phyloP scores from a whole-genome alignment of 2,113 vertebrate species.

The Gila orcuttii region DNA sequence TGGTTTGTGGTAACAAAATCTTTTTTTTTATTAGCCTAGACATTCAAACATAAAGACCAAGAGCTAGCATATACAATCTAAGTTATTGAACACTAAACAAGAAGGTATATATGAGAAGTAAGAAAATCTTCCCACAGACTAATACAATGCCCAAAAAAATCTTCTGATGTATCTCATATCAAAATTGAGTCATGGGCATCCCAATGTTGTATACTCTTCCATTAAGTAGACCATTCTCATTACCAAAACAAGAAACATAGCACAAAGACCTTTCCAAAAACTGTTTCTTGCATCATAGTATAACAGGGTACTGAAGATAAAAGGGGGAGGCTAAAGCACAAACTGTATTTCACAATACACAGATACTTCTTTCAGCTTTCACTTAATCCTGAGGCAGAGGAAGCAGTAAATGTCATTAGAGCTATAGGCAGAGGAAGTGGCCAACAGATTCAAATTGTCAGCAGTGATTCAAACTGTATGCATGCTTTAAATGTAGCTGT shows the following conservation, averaged over 20 bases:
- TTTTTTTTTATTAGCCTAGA: too few relatives aligned
- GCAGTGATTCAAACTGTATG: background rate
- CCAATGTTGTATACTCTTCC: background rate
- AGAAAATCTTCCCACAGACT: background rate
- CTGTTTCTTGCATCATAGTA: background rate
- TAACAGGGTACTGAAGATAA: background rate
- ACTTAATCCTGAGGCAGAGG: slow-evolving; percentile 6
- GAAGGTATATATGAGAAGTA: background rate
- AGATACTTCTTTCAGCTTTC: slow-evolving; percentile 3
- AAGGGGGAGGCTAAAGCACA: background rate
- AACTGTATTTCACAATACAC: background rate
- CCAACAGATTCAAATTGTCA: background rate
- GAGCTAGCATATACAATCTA: background rate
- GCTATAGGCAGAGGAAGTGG: background rate
- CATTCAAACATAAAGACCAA: background rate
- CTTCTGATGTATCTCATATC: background rate
- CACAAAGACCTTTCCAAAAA: slow-evolving; percentile 1
- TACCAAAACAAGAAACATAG: background rate
- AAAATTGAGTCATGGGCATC: background rate
- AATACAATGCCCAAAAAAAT: background rate
- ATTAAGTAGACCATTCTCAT: background rate
- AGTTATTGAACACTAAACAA: background rate
- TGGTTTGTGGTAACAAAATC: background rate
- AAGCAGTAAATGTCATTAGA: slow-evolving; percentile 10
- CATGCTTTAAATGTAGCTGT: slow-evolving; percentile 16